Evolutionary conservation across 2,797 vertebrate genomes (phyloP).

Genomic region (Thunnus albacares): DNA sequence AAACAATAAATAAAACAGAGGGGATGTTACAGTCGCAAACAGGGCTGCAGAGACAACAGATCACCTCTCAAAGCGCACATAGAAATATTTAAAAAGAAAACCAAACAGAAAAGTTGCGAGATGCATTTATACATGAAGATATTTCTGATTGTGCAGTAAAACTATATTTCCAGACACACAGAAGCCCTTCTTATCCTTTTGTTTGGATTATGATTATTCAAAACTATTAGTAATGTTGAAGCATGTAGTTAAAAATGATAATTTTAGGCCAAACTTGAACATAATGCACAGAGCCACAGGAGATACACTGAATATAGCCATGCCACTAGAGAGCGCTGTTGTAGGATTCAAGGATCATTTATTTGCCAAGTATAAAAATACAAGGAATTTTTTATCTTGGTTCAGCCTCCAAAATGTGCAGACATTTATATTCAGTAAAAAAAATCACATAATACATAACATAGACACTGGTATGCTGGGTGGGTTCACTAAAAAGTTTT

Average conservation of each 20-base stretch:
- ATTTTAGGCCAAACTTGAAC: not conserved
- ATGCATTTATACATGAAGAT: not conserved
- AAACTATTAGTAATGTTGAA: not conserved
- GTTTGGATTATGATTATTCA: not conserved
- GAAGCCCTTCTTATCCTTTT: not conserved
- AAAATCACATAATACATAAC: too few relatives aligned
- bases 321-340: constrained; percentile 66
- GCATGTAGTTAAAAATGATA: not conserved
- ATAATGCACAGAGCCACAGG: not conserved
- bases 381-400: too few relatives aligned
- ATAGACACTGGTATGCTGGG: too few relatives aligned
- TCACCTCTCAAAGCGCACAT: not conserved
- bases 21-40: constrained; percentile 18
- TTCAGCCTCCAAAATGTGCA: too few relatives aligned
- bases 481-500: too few relatives aligned
- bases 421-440: too few relatives aligned
- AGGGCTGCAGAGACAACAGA: constrained; percentile 17
- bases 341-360: constrained; percentile 11
- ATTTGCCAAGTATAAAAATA: too few relatives aligned
- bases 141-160: constrained; percentile 1
- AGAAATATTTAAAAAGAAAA: constrained; percentile 7
- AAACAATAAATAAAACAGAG: constrained; percentile 74
- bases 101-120: not conserved
- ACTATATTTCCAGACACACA: not conserved
- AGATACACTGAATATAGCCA: not conserved